Evolutionary conservation across 2,888 invertebrate genomes (phyloP), one percentile per base, ranked within the genome.

Genomic region (Amiota communis): DNA sequence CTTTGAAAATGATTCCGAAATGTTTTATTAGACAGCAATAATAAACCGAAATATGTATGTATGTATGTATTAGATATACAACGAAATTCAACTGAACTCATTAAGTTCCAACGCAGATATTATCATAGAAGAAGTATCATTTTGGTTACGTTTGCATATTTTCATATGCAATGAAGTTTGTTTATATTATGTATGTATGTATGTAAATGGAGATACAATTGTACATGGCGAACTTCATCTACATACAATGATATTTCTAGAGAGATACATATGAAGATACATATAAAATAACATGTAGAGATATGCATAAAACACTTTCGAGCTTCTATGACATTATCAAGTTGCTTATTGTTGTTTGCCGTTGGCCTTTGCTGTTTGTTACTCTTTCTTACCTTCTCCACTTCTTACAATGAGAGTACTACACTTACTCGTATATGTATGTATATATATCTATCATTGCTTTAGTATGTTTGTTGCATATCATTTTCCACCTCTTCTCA

Each of bases 121-220:
- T 23, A 4, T 51, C 59, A 20, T 20, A 20, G 59, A 15, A 57
- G 20, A 59, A 20, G 20, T 59, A 59, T 63, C 46, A 46, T 11
- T 59, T 59, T 59, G 56, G 11, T 56, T 36, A 20, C 71, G 53
- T 72, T 72, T 49, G 72, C 68, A 68, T 72, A 72, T 68, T 68
- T 72, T 67, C 68, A 68, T 72, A 72, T 72, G 72, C 68, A 72
- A 57, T 17, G 15, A 49, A 13, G 48, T 65, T 11, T n/a, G 64
- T 64, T 23, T 64, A 23, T 23, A n/a, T 23, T 23, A 17, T 64
- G 65, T 67, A n/a, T n/a, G n/a, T n/a, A n/a, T n/a, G n/a, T 67
- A n/a, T 48, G 48, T 67, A n/a, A n/a, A 49, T 49, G 65, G 65
- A 67, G n/a, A 64, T 36, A 6, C 64, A 36, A 10, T 13, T 8